phyloP scores from a whole-genome alignment of 2,797 vertebrate species.

The Danio kyathit region DNA sequence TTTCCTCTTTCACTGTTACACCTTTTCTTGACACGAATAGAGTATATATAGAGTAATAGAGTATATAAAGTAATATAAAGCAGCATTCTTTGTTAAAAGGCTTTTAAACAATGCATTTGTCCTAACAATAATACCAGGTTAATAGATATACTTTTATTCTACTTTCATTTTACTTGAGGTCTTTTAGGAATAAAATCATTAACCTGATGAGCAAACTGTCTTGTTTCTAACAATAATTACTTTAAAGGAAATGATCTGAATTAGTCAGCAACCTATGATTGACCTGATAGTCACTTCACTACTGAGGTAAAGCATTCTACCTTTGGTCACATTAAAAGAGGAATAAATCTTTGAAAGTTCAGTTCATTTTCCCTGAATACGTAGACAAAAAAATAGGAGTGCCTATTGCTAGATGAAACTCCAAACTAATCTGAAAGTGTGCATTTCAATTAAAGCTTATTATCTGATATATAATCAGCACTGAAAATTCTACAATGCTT shows the following conservation, averaged over 20 bases:
- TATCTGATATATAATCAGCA: background rate
- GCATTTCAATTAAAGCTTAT: background rate
- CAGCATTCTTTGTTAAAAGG: background rate
- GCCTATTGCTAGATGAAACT: background rate
- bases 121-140: too few species aligned
- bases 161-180: too few species aligned
- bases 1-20: background rate
- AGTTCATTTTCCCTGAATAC: background rate
- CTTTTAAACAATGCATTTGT: background rate
- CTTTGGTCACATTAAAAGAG: background rate
- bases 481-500: background rate
- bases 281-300: too few species aligned
- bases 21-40: background rate
- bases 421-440: background rate
- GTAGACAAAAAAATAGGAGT: background rate
- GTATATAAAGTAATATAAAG: background rate
- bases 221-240: background rate
- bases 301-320: background rate
- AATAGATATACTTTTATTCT: too few species aligned
- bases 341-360: background rate
- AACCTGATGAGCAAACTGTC: background rate
- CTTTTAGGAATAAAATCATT: background rate
- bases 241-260: background rate
- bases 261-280: background rate
- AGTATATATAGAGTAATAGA: too few species aligned